Conservation (phyloP, 2,113 vertebrate species). For the Gnathonemus longibarbis region DNA sequence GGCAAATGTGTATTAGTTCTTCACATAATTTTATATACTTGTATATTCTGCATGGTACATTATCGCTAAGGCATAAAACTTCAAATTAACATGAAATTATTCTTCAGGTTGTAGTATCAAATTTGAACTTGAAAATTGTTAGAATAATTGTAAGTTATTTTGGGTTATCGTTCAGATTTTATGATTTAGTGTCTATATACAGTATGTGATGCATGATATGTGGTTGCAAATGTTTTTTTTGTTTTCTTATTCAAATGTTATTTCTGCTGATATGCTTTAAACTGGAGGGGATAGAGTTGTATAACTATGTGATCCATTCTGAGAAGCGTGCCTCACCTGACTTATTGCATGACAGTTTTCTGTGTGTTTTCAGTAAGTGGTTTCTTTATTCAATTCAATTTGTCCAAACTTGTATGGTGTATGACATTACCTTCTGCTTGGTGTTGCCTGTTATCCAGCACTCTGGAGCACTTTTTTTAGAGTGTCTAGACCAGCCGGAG, state of each 20-base stretch:
- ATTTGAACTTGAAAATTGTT: background rate
- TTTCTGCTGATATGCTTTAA: background rate
- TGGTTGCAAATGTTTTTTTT: background rate
- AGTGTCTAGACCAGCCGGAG: constrained; percentile 8
- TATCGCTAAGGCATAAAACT: background rate
- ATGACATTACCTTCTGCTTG: background rate
- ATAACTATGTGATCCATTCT: background rate
- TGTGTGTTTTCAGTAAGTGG: background rate
- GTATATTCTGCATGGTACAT: background rate
- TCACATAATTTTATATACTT: background rate
- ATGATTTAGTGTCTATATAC: background rate
- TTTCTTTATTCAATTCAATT: background rate
- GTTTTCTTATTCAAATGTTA: background rate
- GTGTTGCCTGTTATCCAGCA: background rate
- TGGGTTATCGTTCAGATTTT: background rate
- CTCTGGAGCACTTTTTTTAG: constrained; percentile 9
- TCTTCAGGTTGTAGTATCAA: background rate
- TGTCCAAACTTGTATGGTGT: background rate
- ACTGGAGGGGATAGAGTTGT: background rate
- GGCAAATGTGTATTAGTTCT: background rate
- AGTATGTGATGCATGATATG: background rate
- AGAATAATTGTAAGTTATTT: background rate
- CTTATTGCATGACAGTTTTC: background rate
- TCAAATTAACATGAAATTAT: background rate
- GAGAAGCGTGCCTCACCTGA: background rate